These are phyloP conservation scores for Grammomys dolichurus DNA, from an alignment of 2,113 vertebrate genomes.

Conservation along the genomic window DNA sequence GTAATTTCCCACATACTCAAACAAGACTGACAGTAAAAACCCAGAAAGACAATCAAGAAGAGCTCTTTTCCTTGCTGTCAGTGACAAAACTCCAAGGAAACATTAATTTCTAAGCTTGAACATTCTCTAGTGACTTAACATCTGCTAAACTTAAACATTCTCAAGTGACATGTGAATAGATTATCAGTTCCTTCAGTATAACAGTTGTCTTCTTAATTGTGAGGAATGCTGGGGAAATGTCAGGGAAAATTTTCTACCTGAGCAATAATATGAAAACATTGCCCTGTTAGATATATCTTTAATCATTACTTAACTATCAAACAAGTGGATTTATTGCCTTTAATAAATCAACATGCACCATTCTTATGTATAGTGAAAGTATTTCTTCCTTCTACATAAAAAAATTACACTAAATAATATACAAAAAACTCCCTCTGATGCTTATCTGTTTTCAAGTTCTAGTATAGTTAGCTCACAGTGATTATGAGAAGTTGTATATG, in stretches of 20 bases:
- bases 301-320: conserved; percentile 9
- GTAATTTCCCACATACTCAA: not conserved
- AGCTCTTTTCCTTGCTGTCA: conserved; percentile 57
- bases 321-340: not conserved
- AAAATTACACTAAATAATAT: not conserved
- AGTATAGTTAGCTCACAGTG: not conserved
- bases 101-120: conserved; percentile 67
- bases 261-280: conserved; percentile 1
- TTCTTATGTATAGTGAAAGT: not conserved
- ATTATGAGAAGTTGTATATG: not conserved
- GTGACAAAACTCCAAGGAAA: conserved; percentile 62
- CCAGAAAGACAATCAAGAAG: not conserved
- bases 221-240: conserved; percentile 17
- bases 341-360: not conserved
- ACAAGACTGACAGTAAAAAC: not conserved
- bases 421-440: not conserved
- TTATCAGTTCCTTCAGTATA: conserved; percentile 59
- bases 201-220: conserved; percentile 76
- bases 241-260: conserved; percentile 58
- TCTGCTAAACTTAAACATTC: conserved; percentile 44
- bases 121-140: conserved; percentile 24
- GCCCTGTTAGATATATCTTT: not conserved
- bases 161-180: conserved; percentile 61
- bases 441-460: conserved; percentile 12
- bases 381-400: not conserved